Conservation (phyloP, 2,113 vertebrate species). For the Oxyura jamaicensis region DNA sequence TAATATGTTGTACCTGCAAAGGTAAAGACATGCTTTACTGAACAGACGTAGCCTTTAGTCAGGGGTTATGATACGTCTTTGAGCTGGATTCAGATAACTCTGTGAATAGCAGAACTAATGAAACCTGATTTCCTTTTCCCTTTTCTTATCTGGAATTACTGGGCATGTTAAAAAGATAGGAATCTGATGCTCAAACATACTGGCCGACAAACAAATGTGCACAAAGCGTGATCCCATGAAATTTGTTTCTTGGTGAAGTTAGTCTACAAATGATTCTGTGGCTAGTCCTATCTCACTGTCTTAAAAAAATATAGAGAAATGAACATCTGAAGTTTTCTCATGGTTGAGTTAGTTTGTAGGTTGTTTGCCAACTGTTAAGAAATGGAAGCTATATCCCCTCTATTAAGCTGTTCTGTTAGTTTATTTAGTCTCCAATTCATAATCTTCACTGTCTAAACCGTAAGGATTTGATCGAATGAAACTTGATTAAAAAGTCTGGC, state of each 20-base stretch:
- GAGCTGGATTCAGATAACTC: neutral
- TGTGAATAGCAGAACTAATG: neutral
- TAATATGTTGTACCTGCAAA: neutral
- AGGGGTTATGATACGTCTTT: neutral
- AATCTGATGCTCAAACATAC: neutral
- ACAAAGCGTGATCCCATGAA: neutral
- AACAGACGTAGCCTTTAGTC: neutral
- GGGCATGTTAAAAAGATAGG: neutral
- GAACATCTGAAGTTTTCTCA: neutral
- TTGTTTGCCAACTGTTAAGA: neutral
- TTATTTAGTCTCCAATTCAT: neutral
- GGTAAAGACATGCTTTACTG: neutral
- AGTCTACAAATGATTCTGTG: neutral
- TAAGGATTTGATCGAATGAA: neutral
- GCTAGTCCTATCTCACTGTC: neutral
- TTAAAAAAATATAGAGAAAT: accelerated
- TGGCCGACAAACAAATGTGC: neutral
- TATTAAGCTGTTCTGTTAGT: neutral
- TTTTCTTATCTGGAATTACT: neutral
- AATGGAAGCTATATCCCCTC: neutral
- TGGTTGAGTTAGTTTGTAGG: neutral
- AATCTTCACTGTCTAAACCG: neutral
- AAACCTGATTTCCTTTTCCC: neutral
- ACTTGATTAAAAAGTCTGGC: neutral
- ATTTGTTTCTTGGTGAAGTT: neutral